These are phyloP conservation scores for Loxodonta africana DNA, from an alignment of 2,113 vertebrate species.

Conservation along the genomic window DNA sequence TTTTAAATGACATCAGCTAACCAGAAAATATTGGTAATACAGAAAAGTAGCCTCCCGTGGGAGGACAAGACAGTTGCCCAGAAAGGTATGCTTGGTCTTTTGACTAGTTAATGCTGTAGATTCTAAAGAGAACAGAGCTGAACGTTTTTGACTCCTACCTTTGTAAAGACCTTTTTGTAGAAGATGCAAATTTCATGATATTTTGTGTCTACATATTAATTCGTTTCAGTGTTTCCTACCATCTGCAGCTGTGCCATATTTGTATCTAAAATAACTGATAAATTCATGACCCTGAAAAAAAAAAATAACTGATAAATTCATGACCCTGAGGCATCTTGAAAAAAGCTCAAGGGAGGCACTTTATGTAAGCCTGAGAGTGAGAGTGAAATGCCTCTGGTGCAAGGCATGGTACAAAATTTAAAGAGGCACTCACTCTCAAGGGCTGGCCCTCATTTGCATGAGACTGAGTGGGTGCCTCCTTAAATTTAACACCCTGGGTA, in stretches of 20 bases:
- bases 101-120: neutral
- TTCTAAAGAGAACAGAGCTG: neutral
- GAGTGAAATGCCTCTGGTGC: neutral
- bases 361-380: neutral
- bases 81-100: neutral
- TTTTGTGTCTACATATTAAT: neutral
- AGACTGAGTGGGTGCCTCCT: neutral
- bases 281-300: neutral
- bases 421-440: neutral
- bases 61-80: neutral
- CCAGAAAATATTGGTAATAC: conserved; percentile 9
- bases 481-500: neutral
- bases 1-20: conserved; percentile 17
- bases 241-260: neutral
- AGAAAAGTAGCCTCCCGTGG: neutral
- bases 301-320: conserved; percentile 24
- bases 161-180: neutral
- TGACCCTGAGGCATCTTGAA: neutral
- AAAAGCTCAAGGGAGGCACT: neutral
- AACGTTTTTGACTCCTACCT: neutral
- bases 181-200: neutral
- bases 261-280: conserved; percentile 34
- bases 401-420: neutral
- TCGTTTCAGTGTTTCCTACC: neutral
- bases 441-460: neutral